Evolutionary conservation across 2,113 vertebrate genomes (phyloP), one percentile per base, ranked within the genome.

Genomic region (Neolamprologus modestus): DNA sequence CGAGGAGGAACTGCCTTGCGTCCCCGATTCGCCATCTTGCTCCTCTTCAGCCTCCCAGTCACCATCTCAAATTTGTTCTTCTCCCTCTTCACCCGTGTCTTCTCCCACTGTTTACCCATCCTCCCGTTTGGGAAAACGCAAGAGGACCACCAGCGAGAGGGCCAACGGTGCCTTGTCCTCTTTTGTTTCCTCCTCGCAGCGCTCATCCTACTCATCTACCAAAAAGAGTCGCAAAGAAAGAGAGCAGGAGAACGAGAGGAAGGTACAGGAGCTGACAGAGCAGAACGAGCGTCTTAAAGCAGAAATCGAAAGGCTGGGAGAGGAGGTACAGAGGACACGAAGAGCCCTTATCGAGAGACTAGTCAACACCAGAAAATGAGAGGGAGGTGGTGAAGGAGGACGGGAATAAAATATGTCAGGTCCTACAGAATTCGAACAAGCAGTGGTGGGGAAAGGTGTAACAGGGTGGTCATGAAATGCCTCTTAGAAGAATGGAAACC

Each of bases 331-430:
- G 88, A 94, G 87, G 14, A 98, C 98, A 1, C 96, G 98, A 4
- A 95, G 97, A 4, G 97, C 97, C 4, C 96, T 99, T 55, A 99
- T 99, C 11, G 96, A 98, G 90, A 97, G 97, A 90, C 97, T 99
- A 83, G 97, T 99, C 78, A 98, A 96, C 92, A 97, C 95, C 95
- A 95, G 95, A 89, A 97, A 97, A 91, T 97, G 83, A 95, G 59
- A 24, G 61, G 6, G 11, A 59, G 57, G 35, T 45, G 85, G 59
- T 83, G 53, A 68, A 12, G 73, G 73, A 78, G 33, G 87, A 91
- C 7, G 40, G 52, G 57, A 87, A 83, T 86, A 84, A 87, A 83
- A 81, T 78, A 78, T 85, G 81, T 88, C 68, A 82, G 83, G 87
- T 89, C 87, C 87, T 57, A 76, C 76, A 94, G 83, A 94, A 87